Percentiles rank a stretch among this genome's conserved stretches.
These are phyloP conservation scores for Sarcophaga peregrina DNA, from an alignment of 1,140 invertebrate species.

Conservation along the genomic window DNA sequence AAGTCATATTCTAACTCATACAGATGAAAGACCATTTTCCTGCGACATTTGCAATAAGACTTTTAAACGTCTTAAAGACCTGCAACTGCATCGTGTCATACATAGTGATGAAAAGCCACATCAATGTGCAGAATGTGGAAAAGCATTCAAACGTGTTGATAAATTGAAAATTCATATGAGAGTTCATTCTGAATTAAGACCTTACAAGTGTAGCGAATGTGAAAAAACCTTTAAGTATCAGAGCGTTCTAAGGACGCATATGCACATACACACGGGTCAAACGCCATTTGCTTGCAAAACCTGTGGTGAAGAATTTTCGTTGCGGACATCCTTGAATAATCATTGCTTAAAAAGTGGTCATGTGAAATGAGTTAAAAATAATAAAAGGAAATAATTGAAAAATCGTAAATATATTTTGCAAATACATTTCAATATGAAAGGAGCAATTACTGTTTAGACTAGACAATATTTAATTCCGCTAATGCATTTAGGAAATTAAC, in stretches of 20 bases:
- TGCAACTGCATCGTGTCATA: slow-evolving; percentile 24
- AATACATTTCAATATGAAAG: no score
- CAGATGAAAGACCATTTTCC: neutral
- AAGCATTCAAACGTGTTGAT: slow-evolving; percentile 30
- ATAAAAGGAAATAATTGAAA: neutral
- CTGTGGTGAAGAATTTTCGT: slow-evolving; percentile 11
- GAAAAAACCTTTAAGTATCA: slow-evolving; percentile 38
- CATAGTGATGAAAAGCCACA: slow-evolving; percentile 29
- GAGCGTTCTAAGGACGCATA: slow-evolving; percentile 7
- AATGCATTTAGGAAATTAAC: no score
- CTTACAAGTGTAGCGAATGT: slow-evolving; percentile 28
- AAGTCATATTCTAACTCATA: slow-evolving; percentile 20
- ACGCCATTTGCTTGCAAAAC: slow-evolving; percentile 18
- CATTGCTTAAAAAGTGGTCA: slow-evolving; percentile 33
- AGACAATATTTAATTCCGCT: no score
- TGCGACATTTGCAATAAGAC: slow-evolving; percentile 21
- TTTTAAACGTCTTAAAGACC: slow-evolving; percentile 25
- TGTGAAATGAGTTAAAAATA: neutral
- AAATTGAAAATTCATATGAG: slow-evolving; percentile 33
- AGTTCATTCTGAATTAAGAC: slow-evolving; percentile 26
- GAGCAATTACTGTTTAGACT: no score
- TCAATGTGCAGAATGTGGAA: slow-evolving; percentile 32
- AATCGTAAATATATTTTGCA: no score
- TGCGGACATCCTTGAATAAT: slow-evolving; percentile 32
- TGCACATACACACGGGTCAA: slow-evolving; percentile 37